Evolutionary conservation across 2,113 vertebrate species (phyloP).

Genomic region (Cettia cetti): DNA sequence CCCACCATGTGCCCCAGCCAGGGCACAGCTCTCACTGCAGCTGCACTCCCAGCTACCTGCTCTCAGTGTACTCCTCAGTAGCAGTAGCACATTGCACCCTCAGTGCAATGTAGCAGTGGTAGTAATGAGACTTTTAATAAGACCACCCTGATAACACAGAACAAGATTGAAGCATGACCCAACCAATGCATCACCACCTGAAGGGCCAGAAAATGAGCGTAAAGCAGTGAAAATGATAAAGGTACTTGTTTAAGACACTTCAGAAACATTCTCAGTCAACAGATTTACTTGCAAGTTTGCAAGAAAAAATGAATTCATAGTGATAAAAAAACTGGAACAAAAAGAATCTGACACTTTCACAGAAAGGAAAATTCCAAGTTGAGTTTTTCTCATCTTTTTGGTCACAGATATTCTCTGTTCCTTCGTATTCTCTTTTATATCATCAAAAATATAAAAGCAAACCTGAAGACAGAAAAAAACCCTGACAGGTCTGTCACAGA

Average conservation of each 20-base stretch:
- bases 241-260: neutral
- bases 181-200: neutral
- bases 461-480: neutral
- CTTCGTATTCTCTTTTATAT: neutral
- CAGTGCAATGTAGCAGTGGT: neutral
- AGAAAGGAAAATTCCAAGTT: neutral
- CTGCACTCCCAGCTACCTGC: neutral
- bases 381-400: neutral
- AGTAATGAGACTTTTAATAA: neutral
- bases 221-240: neutral
- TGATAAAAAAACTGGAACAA: neutral
- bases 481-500: neutral
- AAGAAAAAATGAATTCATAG: neutral
- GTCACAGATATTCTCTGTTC: neutral
- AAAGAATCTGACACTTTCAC: neutral
- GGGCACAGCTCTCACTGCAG: neutral
- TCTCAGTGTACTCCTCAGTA: fast-evolving
- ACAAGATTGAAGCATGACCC: neutral
- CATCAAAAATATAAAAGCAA: neutral
- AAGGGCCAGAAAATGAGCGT: neutral
- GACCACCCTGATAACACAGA: neutral
- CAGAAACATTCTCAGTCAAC: neutral
- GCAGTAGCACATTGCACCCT: neutral
- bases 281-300: neutral
- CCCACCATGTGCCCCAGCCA: neutral